phyloP scores from a whole-genome alignment of 2,888 invertebrate genomes.

The Octonoba sinensis region DNA sequence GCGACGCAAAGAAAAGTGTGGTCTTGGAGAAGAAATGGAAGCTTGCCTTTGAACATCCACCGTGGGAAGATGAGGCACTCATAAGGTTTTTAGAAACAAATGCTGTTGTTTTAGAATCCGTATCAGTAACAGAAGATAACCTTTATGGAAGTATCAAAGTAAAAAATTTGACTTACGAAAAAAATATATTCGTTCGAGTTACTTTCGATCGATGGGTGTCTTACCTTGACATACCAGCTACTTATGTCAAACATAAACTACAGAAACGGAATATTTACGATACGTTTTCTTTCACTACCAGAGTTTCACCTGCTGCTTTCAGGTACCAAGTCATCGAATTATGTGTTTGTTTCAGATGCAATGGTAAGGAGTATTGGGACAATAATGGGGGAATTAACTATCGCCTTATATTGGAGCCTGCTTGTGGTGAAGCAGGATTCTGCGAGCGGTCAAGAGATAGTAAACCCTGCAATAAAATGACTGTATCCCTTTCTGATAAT shows the following conservation, averaged over 20 bases:
- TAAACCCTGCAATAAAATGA: constrained; percentile 25
- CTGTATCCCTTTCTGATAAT: constrained; percentile 29
- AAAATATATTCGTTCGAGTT: constrained; percentile 46
- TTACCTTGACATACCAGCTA: constrained; percentile 22
- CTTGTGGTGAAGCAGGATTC: background rate
- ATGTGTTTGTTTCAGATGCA: constrained; percentile 28
- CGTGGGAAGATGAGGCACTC: constrained; percentile 21
- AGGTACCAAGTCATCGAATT: constrained; percentile 57
- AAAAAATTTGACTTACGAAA: constrained; percentile 39
- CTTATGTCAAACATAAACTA: constrained; percentile 2
- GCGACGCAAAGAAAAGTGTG: background rate
- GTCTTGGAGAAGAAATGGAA: constrained; percentile 37
- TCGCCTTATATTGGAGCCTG: constrained; percentile 21
- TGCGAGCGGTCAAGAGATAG: background rate
- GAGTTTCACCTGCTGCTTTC: constrained; percentile 22
- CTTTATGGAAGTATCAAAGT: constrained; percentile 42
- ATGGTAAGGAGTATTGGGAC: constrained; percentile 47
- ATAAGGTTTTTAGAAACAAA: constrained; percentile 15
- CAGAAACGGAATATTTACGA: constrained; percentile 13
- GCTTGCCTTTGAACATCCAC: constrained; percentile 25
- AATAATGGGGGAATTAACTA: constrained; percentile 55
- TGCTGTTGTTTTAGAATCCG: constrained; percentile 24
- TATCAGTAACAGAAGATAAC: constrained; percentile 2
- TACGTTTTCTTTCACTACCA: constrained; percentile 26
- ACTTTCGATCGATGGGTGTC: constrained; percentile 57